Evolutionary conservation across 1,140 invertebrate genomes (phyloP), one percentile per base, ranked within the genome.

Genomic region (Drosophila jambulina): DNA sequence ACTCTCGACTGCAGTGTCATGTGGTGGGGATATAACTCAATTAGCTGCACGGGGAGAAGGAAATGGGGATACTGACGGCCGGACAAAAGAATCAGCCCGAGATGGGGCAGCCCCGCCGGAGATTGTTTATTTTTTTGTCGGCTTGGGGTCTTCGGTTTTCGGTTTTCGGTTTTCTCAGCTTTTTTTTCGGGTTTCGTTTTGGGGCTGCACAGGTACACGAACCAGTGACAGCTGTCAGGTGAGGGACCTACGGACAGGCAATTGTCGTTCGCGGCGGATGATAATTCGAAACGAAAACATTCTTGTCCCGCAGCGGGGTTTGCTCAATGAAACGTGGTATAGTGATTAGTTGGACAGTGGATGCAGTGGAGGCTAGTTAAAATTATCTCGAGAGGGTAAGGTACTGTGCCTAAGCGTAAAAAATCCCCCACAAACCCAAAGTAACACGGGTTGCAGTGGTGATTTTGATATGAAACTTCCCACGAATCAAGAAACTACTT

Each of bases 11-110:
- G 79, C 82, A 71, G 78, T 76, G 76, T 75, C 80, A 83, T 83
- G 80, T 65, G 78, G 78, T 36, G 53, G 42, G 64, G 46, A 67
- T 86, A 86, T 87, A 86, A 86, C 83, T 86, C 80, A 86, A 86
- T 86, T 86, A 86, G 83, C 83, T 68, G 83, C 49, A 68, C 34
- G 71, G 57, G 48, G 48, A 38, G 71, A 70, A 63, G 58, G 57
- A 56, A 57, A 42, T 63, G 70, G 43, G 74, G 46, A 75, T 49
- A 49, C 67, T 49, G 43, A 75, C 17, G 38, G 46, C 25, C 43
- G 74, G 38, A 76, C 72, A 76, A 76, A 76, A 53, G 72, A 76
- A 76, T 51, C 45, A 76, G 40, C 51, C 53, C 32, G 53, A 48
- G 45, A 54, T 76, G 72, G 67, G 72, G 74, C 58, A 76, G 74